These are phyloP conservation scores for Theocolax elegans DNA, from an alignment of 1,140 invertebrate genomes.

Conservation along the genomic window DNA sequence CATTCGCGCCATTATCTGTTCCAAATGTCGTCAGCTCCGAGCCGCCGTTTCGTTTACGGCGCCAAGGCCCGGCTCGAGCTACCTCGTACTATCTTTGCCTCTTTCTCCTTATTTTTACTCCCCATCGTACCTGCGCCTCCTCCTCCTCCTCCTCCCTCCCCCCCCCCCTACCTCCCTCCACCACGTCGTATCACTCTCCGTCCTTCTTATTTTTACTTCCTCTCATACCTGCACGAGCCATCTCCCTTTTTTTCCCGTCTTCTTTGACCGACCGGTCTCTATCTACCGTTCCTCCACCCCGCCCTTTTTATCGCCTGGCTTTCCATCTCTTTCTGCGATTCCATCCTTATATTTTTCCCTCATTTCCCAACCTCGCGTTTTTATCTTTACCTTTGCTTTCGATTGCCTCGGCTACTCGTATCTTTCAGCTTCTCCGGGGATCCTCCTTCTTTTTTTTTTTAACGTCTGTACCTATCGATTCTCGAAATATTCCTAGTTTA, in stretches of 20 bases:
- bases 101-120: slow-evolving; percentile 27
- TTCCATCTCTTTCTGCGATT: not conserved
- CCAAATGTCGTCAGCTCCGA: slow-evolving; percentile 63
- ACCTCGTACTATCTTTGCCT: not conserved
- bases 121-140: slow-evolving; percentile 18
- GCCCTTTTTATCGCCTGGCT: not conserved
- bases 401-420: not conserved
- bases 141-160: slow-evolving; percentile 6
- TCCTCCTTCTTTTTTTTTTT: slow-evolving; percentile 9
- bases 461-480: too few relatives aligned
- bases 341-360: not conserved
- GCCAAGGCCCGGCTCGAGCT: not conserved
- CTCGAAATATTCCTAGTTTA: too few relatives aligned
- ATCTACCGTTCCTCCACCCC: not conserved
- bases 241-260: slow-evolving; percentile 33
- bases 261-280: not conserved
- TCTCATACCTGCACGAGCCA: slow-evolving; percentile 5
- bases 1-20: slow-evolving; percentile 68
- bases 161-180: not conserved
- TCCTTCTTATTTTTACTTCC: slow-evolving; percentile 24
- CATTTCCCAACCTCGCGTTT: not conserved
- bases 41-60: slow-evolving; percentile 63
- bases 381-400: not conserved
- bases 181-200: not conserved
- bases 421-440: not conserved